Evolutionary conservation across 92 coral and sea anemone genomes (phyloP).

Genomic region (Palythoa grandiflora): DNA sequence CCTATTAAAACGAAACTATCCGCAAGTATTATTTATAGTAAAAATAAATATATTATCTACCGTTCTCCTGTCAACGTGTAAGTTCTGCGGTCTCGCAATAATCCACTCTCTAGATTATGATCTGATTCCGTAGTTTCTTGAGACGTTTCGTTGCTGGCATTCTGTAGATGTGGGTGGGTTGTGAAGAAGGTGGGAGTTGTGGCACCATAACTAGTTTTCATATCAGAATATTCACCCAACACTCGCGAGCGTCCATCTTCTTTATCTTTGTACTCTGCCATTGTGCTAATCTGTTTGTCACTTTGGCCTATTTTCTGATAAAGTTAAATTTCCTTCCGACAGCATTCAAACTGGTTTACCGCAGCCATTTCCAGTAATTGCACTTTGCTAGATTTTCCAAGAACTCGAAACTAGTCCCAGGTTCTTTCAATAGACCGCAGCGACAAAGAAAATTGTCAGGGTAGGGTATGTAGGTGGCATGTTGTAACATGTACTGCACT

Average conservation of each 20-base stretch:
- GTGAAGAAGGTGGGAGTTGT: neutral
- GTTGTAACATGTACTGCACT: too few species aligned
- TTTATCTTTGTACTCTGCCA: neutral
- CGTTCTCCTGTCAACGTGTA: conserved; percentile 26
- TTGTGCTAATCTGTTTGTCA: neutral
- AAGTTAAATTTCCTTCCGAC: neutral
- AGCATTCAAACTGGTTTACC: neutral
- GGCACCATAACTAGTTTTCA: conserved; percentile 1
- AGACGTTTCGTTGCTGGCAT: neutral
- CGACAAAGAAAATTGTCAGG: neutral
- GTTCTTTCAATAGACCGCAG: neutral
- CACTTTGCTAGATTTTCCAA: neutral
- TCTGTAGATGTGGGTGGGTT: neutral
- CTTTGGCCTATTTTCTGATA: neutral
- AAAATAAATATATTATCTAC: neutral
- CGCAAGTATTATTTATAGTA: neutral
- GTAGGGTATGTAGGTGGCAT: neutral
- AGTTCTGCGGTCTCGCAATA: neutral
- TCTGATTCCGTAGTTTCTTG: neutral
- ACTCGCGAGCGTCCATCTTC: neutral
- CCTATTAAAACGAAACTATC: neutral
- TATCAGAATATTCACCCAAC: neutral
- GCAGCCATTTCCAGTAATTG: neutral
- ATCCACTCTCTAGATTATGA: neutral
- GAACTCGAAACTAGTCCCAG: neutral